Evolutionary conservation across 2,888 invertebrate genomes (phyloP).

Genomic region (Rutpela maculata): DNA sequence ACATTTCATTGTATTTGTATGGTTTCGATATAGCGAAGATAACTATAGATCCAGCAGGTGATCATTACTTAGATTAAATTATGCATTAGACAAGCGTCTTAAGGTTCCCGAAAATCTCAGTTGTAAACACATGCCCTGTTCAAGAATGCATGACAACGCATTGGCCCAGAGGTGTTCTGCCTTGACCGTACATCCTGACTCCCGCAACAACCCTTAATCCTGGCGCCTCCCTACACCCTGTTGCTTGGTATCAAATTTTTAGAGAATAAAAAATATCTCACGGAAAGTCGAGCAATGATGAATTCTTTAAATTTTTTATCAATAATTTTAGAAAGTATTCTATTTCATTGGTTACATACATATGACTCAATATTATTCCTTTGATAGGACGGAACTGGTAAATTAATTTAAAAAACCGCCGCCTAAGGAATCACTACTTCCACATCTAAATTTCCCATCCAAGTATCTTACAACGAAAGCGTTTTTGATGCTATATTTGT

Average conservation of each 20-base stretch:
- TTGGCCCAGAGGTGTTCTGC: slow-evolving; percentile 20
- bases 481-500: too few relatives aligned
- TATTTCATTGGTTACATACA: too few relatives aligned
- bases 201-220: slow-evolving; percentile 21
- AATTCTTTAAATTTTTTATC: background rate
- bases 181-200: slow-evolving; percentile 7
- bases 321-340: too few relatives aligned
- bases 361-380: too few relatives aligned
- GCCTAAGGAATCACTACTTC: too few relatives aligned
- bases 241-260: slow-evolving; percentile 15
- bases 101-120: slow-evolving; percentile 14
- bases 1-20: background rate
- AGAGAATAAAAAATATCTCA: slow-evolving; percentile 5
- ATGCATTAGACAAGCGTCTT: slow-evolving; percentile 18
- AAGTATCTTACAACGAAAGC: too few relatives aligned
- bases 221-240: background rate
- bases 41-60: background rate
- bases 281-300: background rate
- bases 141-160: slow-evolving; percentile 30
- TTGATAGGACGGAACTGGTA: too few relatives aligned
- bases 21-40: background rate
- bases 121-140: slow-evolving; percentile 21
- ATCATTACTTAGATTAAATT: slow-evolving; percentile 16
- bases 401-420: too few relatives aligned
- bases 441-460: too few relatives aligned